A percentile compares a stretch with the other conserved stretches of the same genome.
These are phyloP conservation scores for Pelodytes ibericus DNA, from an alignment of 2,797 vertebrate genomes.

Conservation along the genomic window DNA sequence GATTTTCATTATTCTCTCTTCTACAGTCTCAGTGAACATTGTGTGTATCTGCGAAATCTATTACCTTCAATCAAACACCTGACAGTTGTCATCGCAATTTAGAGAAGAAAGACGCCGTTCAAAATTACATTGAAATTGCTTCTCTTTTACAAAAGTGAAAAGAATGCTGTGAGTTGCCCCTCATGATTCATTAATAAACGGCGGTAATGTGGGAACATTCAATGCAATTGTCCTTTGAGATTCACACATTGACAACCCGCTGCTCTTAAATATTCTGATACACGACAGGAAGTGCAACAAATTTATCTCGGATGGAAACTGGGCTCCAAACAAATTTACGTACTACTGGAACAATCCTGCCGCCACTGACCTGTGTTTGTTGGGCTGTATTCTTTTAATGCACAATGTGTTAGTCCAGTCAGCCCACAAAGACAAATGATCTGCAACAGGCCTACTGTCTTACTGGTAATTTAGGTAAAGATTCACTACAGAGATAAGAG, in stretches of 20 bases:
- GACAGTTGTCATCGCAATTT: background rate
- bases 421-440: no score
- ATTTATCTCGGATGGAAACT: background rate
- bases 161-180: background rate
- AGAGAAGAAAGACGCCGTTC: background rate
- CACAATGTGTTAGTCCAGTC: no score
- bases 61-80: constrained; percentile 8
- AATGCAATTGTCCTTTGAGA: background rate
- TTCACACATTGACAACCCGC: background rate
- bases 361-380: no score
- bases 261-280: background rate
- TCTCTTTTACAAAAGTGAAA: background rate
- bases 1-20: background rate
- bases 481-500: no score
- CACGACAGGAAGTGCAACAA: background rate
- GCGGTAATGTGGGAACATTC: background rate
- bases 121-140: background rate
- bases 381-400: no score
- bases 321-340: background rate
- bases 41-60: background rate
- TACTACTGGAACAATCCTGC: background rate
- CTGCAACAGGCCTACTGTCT: no score
- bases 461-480: no score
- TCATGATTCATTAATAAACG: background rate
- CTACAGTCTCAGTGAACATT: background rate